A percentile compares a stretch with the other conserved stretches of the same genome.
phyloP scores from a whole-genome alignment of 1,140 invertebrate species.

The Campoletis sonorensis region DNA sequence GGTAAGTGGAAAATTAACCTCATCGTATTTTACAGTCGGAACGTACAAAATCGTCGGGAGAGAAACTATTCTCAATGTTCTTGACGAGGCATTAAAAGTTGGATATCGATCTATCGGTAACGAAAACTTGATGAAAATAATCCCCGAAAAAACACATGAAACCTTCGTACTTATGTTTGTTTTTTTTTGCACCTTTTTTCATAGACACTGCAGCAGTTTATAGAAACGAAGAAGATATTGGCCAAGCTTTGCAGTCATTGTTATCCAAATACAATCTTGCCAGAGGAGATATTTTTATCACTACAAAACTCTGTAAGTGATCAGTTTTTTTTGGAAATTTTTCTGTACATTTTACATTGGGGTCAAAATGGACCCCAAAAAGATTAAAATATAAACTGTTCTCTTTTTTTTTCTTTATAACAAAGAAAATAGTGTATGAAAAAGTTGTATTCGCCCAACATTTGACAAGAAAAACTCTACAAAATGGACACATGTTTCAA shows the following conservation, averaged over 20 bases:
- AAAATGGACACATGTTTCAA: too few species aligned
- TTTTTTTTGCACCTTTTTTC: conserved; percentile 48
- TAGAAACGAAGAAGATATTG: conserved; percentile 84
- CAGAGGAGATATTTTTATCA: conserved; percentile 86
- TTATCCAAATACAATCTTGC: conserved; percentile 81
- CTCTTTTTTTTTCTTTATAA: too few species aligned
- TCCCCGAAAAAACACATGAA: neutral
- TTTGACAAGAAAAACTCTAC: too few species aligned
- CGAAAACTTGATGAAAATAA: conserved; percentile 34
- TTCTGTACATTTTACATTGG: conserved; percentile 1
- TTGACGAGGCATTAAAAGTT: conserved; percentile 76
- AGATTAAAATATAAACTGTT: too few species aligned
- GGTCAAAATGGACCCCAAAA: too few species aligned
- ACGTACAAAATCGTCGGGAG: conserved; percentile 75
- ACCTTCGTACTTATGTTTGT: too few species aligned
- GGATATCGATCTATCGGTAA: conserved; percentile 81
- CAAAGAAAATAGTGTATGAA: too few species aligned
- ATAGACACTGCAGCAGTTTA: conserved; percentile 87
- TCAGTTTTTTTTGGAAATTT: conserved; percentile 34
- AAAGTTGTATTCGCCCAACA: too few species aligned
- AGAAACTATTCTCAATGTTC: conserved; percentile 71
- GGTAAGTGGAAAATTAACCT: neutral
- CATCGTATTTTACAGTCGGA: conserved; percentile 74
- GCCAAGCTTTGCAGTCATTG: conserved; percentile 79
- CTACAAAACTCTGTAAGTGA: conserved; percentile 84